Conservation (phyloP, 2,797 vertebrate genomes). For the Siniperca scherzeri region DNA sequence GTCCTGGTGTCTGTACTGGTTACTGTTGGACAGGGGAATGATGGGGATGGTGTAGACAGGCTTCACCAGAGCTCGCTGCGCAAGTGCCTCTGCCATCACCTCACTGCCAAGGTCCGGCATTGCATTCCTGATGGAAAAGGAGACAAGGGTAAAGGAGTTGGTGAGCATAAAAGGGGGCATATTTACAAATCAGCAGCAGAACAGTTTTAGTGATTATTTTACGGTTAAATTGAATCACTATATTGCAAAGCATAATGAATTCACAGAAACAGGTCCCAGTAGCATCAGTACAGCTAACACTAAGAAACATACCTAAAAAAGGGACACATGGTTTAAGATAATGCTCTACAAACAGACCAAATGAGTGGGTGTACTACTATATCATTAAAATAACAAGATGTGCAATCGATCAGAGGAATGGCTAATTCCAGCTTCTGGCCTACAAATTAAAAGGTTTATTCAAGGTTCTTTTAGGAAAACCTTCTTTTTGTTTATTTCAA, state of each 20-base stretch:
- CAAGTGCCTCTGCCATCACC: conserved; percentile 96
- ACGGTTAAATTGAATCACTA: neutral
- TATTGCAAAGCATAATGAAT: neutral
- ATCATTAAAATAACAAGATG: neutral
- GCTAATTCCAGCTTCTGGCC: neutral
- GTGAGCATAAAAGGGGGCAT: neutral
- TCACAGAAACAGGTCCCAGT: neutral
- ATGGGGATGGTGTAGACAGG: conserved; percentile 97
- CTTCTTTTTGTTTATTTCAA: too few species aligned
- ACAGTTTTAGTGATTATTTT: neutral
- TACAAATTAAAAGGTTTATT: neutral
- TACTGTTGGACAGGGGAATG: conserved; percentile 92
- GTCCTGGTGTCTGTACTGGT: conserved; percentile 95
- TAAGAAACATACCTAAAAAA: neutral
- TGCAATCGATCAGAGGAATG: neutral
- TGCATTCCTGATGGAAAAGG: conserved; percentile 85
- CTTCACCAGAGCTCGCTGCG: conserved; percentile 93
- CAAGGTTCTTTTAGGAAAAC: neutral
- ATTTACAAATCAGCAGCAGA: neutral
- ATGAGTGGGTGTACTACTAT: neutral
- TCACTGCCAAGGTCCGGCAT: conserved; percentile 96
- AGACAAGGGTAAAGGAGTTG: neutral
- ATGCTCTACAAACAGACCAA: neutral
- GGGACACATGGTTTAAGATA: too few species aligned
- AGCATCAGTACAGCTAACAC: too few species aligned